Base-by-base conservation (phyloP, 1,140 invertebrate species). In the Caenorhabditis latens region DNA sequence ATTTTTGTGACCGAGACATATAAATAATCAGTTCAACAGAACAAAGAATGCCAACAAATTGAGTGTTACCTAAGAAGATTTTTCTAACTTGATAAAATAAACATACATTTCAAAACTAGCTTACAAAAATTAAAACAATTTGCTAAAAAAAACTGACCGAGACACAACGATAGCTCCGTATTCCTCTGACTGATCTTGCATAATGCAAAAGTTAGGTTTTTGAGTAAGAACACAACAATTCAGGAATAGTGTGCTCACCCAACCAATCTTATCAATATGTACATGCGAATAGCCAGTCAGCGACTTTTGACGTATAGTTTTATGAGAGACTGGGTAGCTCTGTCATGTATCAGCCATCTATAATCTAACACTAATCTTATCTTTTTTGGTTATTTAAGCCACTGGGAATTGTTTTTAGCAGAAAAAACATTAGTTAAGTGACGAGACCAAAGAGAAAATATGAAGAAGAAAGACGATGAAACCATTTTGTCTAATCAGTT, bases 241-340 rank as follows among this genome's bases (percentile, higher is more conserved):
- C 4, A 14, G 11, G 53, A 13, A 53, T 8, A 0, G 16, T 4
- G 13, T 79, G 46, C 71, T 48, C 71, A 11, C 6, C 40, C 9
- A 65, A 11, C 11, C 43, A 79, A 79, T 79, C 71, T 79, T 79
- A 79, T 79, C 71, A 79, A 40, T 42, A 11, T 40, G 32, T 24
- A 32, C 61, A 40, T 13, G 14, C 61, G 43, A 79, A 46, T 50
- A 53, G 71, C n/a, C 71, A 79, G 71, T 79, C 71, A 79, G 71
- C 71, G 14, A 11, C 13, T 79, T 79, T 79, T 79, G 71, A 50
- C 71, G 24, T 24, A 8, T 24, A 50, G 40, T 50, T 50, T 79
- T 11, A 14, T 19, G 55, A 19, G 4, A 6, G 55, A 58, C 6
- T n/a, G 8, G 61, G 11, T 63, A 32, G 21, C 4, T 24, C 24